Evolutionary conservation across 2,113 vertebrate species (phyloP), one percentile per base, ranked within the genome.

Genomic region (Typhlomys cinereus): DNA sequence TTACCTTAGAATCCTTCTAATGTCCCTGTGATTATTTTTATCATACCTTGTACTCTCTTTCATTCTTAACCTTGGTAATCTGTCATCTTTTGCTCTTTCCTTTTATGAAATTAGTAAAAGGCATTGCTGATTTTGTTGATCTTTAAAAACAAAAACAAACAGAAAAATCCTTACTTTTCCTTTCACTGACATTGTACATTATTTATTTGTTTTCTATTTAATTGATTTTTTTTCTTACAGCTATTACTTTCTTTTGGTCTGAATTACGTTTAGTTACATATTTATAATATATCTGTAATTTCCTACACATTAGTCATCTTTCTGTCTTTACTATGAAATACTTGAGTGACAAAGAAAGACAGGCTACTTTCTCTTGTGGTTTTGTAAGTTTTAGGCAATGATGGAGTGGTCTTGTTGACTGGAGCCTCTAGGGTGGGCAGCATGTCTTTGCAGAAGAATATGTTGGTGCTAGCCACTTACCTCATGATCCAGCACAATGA

Each of bases 181-280:
- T 71, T 93, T 81, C 39, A 52, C 31, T 48, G 21, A 61, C 80
- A 74, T 92, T 78, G 11, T 59, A 3, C 59, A 59, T 75, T 76
- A 83, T 85, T 67, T 90, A n/a, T 5, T 95, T 15, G 29, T 74
- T 91, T 93, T 41, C 75, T 62, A 59, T 12, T 48, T 20, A 46
- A 23, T 48, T 46, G 4, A 23, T 64, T 64, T 64, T 20, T 39
- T 64, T 64, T 64, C 29, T 39, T 64, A 25, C 29, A 44, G 7
- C 57, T 95, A 50, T 76, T 64, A 79, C 61, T 94, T 94, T 13
- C 61, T 78, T 78, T 27, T 73, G 90, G 44, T 54, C 74, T 64
- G 0, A 46, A 46, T 54, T 78, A 34, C n/a, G 21, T 76, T 91
- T 82, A 69, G 9, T 70, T 64, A 74, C 39, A 78, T 41, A 54